Conservation (phyloP, 37 sponge, comb jelly and placozoan species). For the Theonella swinhoei region DNA sequence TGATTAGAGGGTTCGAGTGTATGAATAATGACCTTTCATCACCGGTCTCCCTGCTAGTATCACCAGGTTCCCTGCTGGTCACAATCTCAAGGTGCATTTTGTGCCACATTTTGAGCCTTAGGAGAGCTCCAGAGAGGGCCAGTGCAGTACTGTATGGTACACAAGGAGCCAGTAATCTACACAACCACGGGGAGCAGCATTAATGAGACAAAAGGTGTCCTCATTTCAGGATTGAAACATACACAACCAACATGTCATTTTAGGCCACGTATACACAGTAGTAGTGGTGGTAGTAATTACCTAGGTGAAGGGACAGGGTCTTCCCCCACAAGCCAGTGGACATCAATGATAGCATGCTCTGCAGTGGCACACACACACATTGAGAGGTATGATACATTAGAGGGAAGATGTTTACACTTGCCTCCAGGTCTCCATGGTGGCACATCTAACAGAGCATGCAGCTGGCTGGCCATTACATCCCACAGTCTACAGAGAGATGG, state of each 20-base stretch:
- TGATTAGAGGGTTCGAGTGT: no score
- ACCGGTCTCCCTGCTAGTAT: no score
- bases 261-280: no score
- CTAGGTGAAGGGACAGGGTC: slow-evolving; percentile 6
- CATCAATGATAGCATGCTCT: slow-evolving; percentile 20
- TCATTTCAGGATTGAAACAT: no score
- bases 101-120: slow-evolving; percentile 55
- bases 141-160: slow-evolving; percentile 8
- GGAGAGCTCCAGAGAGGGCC: slow-evolving; percentile 45
- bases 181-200: no score
- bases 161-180: no score
- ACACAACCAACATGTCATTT: no score
- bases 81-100: slow-evolving; percentile 29
- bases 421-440: slow-evolving; percentile 28
- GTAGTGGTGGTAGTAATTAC: no score
- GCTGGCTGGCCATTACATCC: slow-evolving; percentile 24
- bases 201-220: no score
- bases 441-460: slow-evolving; percentile 45
- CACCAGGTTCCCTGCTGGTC: no score
- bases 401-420: neutral
- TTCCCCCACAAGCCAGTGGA: slow-evolving; percentile 19
- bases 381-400: no score
- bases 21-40: no score
- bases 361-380: neutral
- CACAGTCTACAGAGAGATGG: neutral